Evolutionary conservation across 2,888 invertebrate species (phyloP).

Genomic region (Microctonus hyperodae): DNA sequence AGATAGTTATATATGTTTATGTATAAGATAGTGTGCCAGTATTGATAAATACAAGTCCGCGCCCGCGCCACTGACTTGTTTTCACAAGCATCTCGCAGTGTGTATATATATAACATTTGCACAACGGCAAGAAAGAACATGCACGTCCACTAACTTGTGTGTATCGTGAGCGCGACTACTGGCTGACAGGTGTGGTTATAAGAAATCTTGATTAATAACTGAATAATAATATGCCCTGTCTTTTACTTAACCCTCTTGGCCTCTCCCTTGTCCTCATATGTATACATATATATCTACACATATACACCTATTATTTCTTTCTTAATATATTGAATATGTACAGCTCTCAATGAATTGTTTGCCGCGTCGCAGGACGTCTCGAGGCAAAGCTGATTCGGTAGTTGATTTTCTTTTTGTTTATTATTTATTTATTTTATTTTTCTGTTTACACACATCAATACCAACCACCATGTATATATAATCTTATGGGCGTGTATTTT

Average conservation of each 20-base stretch:
- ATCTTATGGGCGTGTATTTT: neutral
- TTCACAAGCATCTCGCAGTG: constrained; percentile 7
- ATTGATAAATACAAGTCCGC: constrained; percentile 24
- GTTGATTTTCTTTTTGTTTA: constrained; percentile 4
- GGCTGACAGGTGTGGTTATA: constrained; percentile 45
- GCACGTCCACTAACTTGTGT: constrained; percentile 16
- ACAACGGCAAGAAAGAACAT: neutral
- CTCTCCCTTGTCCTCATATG: no score
- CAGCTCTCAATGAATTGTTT: constrained; percentile 16
- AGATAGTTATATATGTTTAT: neutral
- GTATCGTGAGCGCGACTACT: constrained; percentile 38
- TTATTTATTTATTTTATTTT: neutral
- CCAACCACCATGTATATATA: constrained; percentile 1
- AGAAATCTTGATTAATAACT: constrained; percentile 60
- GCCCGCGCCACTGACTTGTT: constrained; percentile 26
- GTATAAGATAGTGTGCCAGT: neutral
- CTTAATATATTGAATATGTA: neutral
- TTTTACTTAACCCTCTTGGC: constrained; percentile 36
- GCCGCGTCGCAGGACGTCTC: constrained; percentile 4
- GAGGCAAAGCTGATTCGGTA: neutral
- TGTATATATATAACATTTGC: no score
- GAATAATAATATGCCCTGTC: constrained; percentile 54
- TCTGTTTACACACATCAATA: constrained; percentile 17
- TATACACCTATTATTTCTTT: neutral
- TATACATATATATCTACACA: constrained; percentile 1